Percentiles rank a stretch among this genome's conserved stretches.
Evolutionary conservation across 1,140 invertebrate genomes (phyloP).

Genomic region (Chrysomallon squamiferum): DNA sequence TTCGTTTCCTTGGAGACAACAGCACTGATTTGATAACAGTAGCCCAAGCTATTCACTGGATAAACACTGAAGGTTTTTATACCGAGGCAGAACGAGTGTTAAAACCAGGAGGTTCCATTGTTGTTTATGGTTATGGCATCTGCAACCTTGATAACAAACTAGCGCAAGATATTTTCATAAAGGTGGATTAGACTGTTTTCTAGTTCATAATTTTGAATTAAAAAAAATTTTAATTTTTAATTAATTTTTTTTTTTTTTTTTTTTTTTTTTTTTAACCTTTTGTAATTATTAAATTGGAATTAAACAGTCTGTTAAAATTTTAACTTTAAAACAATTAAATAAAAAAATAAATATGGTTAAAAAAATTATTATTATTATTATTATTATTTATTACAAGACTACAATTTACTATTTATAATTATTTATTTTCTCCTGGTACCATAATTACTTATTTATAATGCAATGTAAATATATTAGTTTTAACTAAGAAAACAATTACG

Average conservation of each 20-base stretch:
- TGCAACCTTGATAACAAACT: conserved; percentile 17
- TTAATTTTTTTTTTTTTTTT: neutral
- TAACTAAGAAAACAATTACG: too few species aligned
- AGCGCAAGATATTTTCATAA: conserved; percentile 12
- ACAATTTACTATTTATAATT: too few species aligned
- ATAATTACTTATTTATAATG: too few species aligned
- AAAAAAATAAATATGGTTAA: neutral
- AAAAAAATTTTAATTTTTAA: neutral
- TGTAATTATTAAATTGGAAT: neutral
- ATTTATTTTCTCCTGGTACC: too few species aligned
- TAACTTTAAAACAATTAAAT: too few species aligned
- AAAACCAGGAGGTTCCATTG: conserved; percentile 59
- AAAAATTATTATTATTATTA: neutral
- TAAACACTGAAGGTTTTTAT: conserved; percentile 64
- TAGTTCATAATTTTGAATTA: neutral
- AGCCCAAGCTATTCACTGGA: conserved; percentile 65
- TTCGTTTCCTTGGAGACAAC: conserved; percentile 38
- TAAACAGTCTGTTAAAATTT: neutral
- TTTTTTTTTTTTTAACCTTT: neutral
- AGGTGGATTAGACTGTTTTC: conserved; percentile 29
- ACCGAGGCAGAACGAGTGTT: conserved; percentile 61
- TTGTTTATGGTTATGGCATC: conserved; percentile 57
- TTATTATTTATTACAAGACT: neutral
- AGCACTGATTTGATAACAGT: conserved; percentile 62
- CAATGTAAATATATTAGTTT: too few species aligned